These are phyloP conservation scores for Parelbella ahira DNA, from an alignment of 2,888 invertebrate species.

Conservation along the genomic window DNA sequence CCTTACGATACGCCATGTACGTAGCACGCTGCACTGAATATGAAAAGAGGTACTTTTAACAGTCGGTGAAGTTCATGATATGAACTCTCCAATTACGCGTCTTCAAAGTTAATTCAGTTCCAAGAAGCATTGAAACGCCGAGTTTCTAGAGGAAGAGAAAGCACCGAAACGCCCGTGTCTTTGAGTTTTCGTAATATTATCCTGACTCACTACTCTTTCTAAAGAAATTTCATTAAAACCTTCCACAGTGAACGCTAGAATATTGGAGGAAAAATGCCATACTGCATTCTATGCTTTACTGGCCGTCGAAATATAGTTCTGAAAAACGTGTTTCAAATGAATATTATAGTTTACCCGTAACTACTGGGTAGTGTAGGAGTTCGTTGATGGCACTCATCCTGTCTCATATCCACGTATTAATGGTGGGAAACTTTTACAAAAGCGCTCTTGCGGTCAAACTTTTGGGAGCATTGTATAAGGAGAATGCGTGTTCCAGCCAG, in stretches of 20 bases:
- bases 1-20: background rate
- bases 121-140: background rate
- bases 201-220: background rate
- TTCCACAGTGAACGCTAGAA: background rate
- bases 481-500: background rate
- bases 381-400: background rate
- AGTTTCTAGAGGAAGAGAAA: constrained; percentile 2
- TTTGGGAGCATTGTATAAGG: background rate
- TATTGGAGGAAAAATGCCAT: too few species aligned
- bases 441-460: constrained; percentile 12
- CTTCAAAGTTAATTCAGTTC: constrained; percentile 7
- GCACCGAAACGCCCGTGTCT: background rate
- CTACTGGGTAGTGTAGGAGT: background rate
- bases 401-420: constrained; percentile 5
- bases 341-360: background rate
- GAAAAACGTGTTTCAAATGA: too few species aligned
- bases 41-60: too few species aligned
- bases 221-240: background rate
- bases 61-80: background rate
- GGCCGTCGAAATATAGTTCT: too few species aligned
- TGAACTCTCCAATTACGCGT: constrained; percentile 9
- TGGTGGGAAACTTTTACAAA: constrained; percentile 11
- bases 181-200: background rate
- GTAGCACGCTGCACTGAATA: background rate
- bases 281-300: too few species aligned